Evolutionary conservation across 2,797 vertebrate species (phyloP).

Genomic region (Gymnopithys bicolor): DNA sequence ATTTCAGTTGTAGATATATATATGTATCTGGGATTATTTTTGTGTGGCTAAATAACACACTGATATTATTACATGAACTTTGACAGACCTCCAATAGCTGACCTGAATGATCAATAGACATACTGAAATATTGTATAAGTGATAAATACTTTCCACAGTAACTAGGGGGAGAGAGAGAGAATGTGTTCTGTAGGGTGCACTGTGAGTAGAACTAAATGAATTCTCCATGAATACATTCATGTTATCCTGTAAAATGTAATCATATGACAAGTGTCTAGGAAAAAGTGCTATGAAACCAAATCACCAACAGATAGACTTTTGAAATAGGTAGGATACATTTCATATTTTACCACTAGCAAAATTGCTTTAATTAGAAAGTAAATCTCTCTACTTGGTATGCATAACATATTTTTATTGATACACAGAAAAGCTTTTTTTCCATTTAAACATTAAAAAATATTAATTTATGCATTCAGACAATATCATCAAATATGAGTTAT

Average conservation of each 20-base stretch:
- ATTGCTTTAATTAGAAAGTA: conserved; percentile 23
- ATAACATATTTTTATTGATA: neutral
- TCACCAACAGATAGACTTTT: neutral
- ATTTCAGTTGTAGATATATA: neutral
- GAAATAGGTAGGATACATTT: neutral
- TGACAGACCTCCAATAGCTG: neutral
- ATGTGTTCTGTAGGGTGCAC: neutral
- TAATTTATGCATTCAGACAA: conserved; percentile 11
- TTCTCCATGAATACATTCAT: conserved; percentile 18
- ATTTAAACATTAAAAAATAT: neutral
- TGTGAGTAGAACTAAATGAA: conserved; percentile 54
- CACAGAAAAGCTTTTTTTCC: neutral
- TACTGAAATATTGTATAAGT: neutral
- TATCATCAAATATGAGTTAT: conserved; percentile 23
- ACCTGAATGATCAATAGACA: neutral
- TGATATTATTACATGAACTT: neutral
- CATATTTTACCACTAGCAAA: conserved; percentile 1
- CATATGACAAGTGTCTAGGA: conserved; percentile 22
- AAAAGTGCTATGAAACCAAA: conserved; percentile 40
- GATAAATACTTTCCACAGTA: neutral
- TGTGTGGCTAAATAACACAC: neutral
- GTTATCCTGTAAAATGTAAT: conserved; percentile 68
- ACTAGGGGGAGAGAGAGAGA: neutral
- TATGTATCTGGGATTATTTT: neutral
- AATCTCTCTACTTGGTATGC: neutral